Percentiles rank a stretch among this genome's conserved stretches.
These are phyloP conservation scores for Volucella zonaria DNA, from an alignment of 2,888 invertebrate species.

Conservation along the genomic window DNA sequence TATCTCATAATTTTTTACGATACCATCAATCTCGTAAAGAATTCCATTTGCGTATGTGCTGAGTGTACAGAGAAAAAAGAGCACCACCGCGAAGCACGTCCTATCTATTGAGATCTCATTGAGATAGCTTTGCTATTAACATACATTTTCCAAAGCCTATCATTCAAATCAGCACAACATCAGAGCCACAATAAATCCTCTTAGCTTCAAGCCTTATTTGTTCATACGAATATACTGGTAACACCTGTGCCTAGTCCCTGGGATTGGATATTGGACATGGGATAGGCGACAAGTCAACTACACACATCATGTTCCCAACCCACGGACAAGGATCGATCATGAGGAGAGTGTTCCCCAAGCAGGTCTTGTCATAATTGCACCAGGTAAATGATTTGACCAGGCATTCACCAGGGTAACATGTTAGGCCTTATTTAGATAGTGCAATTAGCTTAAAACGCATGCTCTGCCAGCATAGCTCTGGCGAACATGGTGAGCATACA, in stretches of 20 bases:
- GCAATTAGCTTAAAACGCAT: slow-evolving; percentile 63
- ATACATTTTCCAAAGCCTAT: slow-evolving; percentile 31
- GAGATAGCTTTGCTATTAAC: slow-evolving; percentile 18
- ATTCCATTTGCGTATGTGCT: slow-evolving; percentile 1
- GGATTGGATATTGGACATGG: neutral
- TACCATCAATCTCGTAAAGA: slow-evolving; percentile 35
- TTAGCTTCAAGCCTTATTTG: slow-evolving; percentile 20
- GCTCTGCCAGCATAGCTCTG: slow-evolving; percentile 12
- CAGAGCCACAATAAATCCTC: slow-evolving; percentile 61
- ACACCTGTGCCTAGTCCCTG: slow-evolving; percentile 23
- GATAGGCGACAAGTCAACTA: slow-evolving; percentile 59
- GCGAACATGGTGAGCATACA: slow-evolving; percentile 7
- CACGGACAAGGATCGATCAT: slow-evolving; percentile 69
- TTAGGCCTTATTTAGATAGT: slow-evolving; percentile 63
- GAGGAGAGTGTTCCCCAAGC: slow-evolving; percentile 30
- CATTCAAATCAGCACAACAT: slow-evolving; percentile 51
- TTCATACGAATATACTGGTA: slow-evolving; percentile 24
- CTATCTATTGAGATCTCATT: slow-evolving; percentile 34
- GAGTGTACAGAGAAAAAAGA: neutral
- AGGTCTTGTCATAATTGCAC: slow-evolving; percentile 66
- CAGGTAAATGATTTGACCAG: slow-evolving; percentile 59
- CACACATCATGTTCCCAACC: slow-evolving; percentile 48
- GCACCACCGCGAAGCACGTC: slow-evolving; percentile 4
- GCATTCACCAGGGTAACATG: slow-evolving; percentile 51
- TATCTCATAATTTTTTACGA: slow-evolving; percentile 43